Evolutionary conservation across 2,113 vertebrate genomes (phyloP), one percentile per base, ranked within the genome.

Genomic region (Misgurnus mizolepis): DNA sequence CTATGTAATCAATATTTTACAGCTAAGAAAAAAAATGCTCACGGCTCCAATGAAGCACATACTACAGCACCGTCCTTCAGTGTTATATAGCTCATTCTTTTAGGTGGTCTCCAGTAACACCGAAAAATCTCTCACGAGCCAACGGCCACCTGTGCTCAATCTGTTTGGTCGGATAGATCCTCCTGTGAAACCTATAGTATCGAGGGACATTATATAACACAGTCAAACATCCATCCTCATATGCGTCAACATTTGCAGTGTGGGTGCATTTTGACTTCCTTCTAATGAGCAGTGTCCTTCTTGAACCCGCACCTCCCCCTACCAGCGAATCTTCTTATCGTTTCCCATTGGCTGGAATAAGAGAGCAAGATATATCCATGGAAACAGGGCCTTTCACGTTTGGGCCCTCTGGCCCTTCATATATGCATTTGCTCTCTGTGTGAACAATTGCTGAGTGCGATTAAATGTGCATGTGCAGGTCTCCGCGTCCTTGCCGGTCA

Each of bases 401-500:
- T 27, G 10, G 34, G 55, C 27, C 76, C 70, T 4, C 12, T 14
- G 22, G 62, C 53, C n/a, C 47, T 78, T 74, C 17, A 71, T 60
- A 64, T 39, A 76, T 40, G 27, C 78, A 72, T 61, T 71, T 53
- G 18, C 73, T 18, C 6, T 49, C 10, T 18, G 18, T n/a, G 34
- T 8, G n/a, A 50, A 45, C 40, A 68, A 18, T 27, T 53, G 14
- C 47, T 67, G 43, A 55, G 45, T 10, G 55, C 27, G 67, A 50
- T 64, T 27, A n/a, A 50, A 61, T 66, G 67, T 79, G 67, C 22
- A 61, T 17, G 66, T 14, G 22, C 67, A 67, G 58, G 27, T 72
- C 50, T 72, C 34, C 53, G 68, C 18, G n/a, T n/a, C 3, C 27
- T 60, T 43, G 58, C 60, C 60, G 79, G 83, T 62, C 74, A 67